Conservation (phyloP, 2,113 vertebrate species). For the Sebastes fasciatus region DNA sequence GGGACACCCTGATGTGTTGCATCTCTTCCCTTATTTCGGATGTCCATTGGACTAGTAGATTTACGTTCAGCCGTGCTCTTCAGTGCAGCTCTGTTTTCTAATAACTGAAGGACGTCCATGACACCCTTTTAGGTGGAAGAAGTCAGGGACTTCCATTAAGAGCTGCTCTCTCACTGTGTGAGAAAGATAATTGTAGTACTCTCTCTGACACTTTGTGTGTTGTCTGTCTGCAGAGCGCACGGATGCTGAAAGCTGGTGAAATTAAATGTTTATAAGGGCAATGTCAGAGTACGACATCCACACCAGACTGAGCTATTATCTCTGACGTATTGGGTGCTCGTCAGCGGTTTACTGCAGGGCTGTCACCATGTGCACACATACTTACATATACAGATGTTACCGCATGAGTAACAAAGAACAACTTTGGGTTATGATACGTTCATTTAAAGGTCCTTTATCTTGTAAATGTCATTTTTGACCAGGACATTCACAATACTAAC, state of each 20-base stretch:
- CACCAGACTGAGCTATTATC: background rate
- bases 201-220: conserved; percentile 3
- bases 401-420: background rate
- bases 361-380: background rate
- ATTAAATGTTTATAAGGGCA: conserved; percentile 26
- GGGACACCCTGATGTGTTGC: background rate
- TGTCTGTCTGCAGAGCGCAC: conserved; percentile 11
- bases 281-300: background rate
- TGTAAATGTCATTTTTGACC: background rate
- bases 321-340: background rate
- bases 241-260: conserved; percentile 1
- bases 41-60: background rate
- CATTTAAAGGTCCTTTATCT: background rate
- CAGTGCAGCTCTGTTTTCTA: background rate
- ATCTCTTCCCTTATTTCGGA: too few species aligned
- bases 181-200: conserved; percentile 6
- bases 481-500: background rate
- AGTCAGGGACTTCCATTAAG: conserved; percentile 22
- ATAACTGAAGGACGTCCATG: background rate
- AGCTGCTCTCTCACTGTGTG: conserved; percentile 9
- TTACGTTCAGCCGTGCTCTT: conserved; percentile 13
- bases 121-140: conserved; percentile 8
- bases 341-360: background rate
- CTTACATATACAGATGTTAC: background rate
- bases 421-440: background rate